Percentiles rank a stretch among this genome's conserved stretches.
These are phyloP conservation scores for Pangasius larnaudii DNA, from an alignment of 2,797 vertebrate species.

Conservation along the genomic window DNA sequence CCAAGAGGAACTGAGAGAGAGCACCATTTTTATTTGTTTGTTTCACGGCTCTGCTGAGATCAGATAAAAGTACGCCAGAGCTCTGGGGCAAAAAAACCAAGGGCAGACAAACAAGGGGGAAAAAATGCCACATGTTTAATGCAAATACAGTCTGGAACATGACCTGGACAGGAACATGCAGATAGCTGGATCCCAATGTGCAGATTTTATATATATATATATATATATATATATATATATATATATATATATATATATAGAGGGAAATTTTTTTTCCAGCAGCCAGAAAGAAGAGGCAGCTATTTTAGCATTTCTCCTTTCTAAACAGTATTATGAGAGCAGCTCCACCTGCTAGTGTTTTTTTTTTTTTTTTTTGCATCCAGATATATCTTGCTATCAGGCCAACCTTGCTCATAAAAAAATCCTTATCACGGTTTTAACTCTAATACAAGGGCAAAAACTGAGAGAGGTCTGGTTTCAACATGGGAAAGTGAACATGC, in stretches of 20 bases:
- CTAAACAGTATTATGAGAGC: conserved; percentile 28
- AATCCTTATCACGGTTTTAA: conserved; percentile 37
- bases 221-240: no score
- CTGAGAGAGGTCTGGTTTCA: neutral
- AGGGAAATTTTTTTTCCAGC: neutral
- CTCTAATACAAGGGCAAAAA: conserved; percentile 26
- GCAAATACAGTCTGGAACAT: conserved; percentile 24
- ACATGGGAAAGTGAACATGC: neutral
- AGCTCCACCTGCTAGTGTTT: conserved; percentile 42
- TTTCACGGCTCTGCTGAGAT: conserved; percentile 13
- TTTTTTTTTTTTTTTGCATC: neutral
- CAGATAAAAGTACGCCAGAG: conserved; percentile 36
- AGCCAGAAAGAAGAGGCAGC: neutral
- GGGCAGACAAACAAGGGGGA: conserved; percentile 38
- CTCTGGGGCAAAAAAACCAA: conserved; percentile 9
- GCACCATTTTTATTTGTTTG: neutral
- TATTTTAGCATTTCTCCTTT: neutral
- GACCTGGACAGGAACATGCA: neutral
- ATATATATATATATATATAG: no score
- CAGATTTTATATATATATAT: neutral
- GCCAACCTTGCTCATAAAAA: conserved; percentile 39
- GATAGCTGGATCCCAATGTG: neutral
- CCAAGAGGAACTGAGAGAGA: no score
- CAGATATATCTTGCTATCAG: conserved; percentile 37
- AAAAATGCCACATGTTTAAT: conserved; percentile 32